Evolutionary conservation across 2,888 invertebrate genomes (phyloP).

Genomic region (Drosophila monieri): DNA sequence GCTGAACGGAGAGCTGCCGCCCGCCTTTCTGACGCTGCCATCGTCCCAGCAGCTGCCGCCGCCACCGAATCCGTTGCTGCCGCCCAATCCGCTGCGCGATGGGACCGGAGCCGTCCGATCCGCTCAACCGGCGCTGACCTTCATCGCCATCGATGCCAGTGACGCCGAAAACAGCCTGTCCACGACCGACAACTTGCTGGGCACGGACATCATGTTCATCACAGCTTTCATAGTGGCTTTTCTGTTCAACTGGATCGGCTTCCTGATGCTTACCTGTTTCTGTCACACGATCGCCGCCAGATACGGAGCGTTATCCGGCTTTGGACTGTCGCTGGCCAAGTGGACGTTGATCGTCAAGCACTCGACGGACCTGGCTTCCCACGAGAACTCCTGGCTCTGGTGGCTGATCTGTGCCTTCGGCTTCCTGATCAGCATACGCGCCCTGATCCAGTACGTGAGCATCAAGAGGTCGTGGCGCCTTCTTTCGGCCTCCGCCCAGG

Average conservation of each 20-base stretch:
- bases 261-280: slow-evolving; percentile 95
- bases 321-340: slow-evolving; percentile 96
- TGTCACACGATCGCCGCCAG: slow-evolving; percentile 97
- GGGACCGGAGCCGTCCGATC: slow-evolving; percentile 60
- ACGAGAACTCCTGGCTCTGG: slow-evolving; percentile 96
- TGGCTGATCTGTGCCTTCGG: slow-evolving; percentile 96
- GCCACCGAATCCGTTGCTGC: slow-evolving; percentile 80
- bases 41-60: slow-evolving; percentile 76
- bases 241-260: slow-evolving; percentile 97
- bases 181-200: slow-evolving; percentile 91
- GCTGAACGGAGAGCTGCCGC: slow-evolving; percentile 88
- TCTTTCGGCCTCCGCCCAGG: slow-evolving; percentile 93
- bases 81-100: slow-evolving; percentile 76
- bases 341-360: slow-evolving; percentile 98
- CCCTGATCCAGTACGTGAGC: slow-evolving; percentile 93
- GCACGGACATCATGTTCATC: slow-evolving; percentile 96
- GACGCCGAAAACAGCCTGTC: slow-evolving; percentile 90
- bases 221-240: slow-evolving; percentile 97
- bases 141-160: slow-evolving; percentile 90
- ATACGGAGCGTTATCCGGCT: slow-evolving; percentile 96
- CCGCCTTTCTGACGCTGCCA: slow-evolving; percentile 79
- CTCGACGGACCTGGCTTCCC: slow-evolving; percentile 93
- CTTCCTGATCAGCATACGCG: slow-evolving; percentile 93
- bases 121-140: slow-evolving; percentile 86
- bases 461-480: slow-evolving; percentile 95